Evolutionary conservation across 1,140 invertebrate species (phyloP), one percentile per base, ranked within the genome.

Genomic region (Leptestheria dahalacensis): DNA sequence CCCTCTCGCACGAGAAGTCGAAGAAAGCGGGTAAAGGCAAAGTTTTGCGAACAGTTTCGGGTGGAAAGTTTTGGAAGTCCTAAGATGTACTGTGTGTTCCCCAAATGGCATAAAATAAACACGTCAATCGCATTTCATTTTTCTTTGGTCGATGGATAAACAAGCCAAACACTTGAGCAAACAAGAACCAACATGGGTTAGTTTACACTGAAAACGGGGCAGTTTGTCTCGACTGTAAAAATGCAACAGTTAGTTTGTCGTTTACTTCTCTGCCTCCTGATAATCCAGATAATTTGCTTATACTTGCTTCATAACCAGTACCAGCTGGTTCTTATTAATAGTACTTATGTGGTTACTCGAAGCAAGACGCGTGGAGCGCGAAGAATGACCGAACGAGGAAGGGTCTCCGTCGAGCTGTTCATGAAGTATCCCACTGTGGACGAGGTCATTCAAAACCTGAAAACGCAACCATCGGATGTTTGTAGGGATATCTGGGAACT

Each of bases 21-120:
- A 78, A 78, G 61, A 67, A 66, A 24, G 62, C 69, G 41, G 65
- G 71, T 41, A 78, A 77, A 68, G 67, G 69, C 9, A 78, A 78
- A 70, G 61, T 62, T 46, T 70, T 73, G 66, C 68, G 73, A 54
- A 71, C 77, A 29, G 64, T 65, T 10, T 74, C 73, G 61, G 47
- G 52, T 2, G 70, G 69, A 57, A 81, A 81, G 66, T 79, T 81
- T 68, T 81, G 79, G 79, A 75, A 77, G 15, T 41, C 33, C 6
- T 41, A 41, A 41, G 6, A 41, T 41, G 6, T 41, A 41, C 6
- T 9, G 33, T 41, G 15, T 41, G 6, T 41, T 41, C 33, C 33
- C 33, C 33, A 6, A 41, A n/a, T n/a, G n/a, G n/a, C n/a, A n/a
- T n/a, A n/a, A n/a, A n/a, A n/a, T n/a, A n/a, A n/a, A n/a, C n/a